These are phyloP conservation scores for Zhuqinia jingwanae DNA, from an alignment of 2,888 invertebrate species.

Conservation along the genomic window DNA sequence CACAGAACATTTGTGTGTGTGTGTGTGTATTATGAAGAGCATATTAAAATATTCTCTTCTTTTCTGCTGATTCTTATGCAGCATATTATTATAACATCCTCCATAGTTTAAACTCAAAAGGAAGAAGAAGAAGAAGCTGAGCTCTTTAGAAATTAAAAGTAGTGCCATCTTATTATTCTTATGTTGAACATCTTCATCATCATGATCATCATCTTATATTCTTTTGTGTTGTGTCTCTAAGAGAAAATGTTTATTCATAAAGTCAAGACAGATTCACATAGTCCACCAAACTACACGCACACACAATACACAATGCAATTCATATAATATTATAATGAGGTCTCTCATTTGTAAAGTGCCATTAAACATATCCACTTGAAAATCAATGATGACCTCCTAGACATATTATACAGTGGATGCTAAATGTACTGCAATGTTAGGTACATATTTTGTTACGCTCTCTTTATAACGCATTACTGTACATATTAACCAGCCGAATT, in stretches of 20 bases:
- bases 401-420: constrained; percentile 23
- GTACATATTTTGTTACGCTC: not conserved
- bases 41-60: no score
- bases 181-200: not conserved
- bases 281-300: not conserved
- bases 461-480: not conserved
- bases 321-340: constrained; percentile 45
- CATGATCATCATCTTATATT: not conserved
- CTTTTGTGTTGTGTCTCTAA: constrained; percentile 15
- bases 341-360: constrained; percentile 64
- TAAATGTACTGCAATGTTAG: constrained; percentile 36
- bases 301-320: constrained; percentile 7
- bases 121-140: no score
- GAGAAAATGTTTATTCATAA: constrained; percentile 68
- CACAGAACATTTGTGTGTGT: not conserved
- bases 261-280: not conserved
- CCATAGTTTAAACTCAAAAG: no score
- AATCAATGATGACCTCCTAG: constrained; percentile 64
- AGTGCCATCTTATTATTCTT: not conserved
- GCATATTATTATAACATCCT: not conserved
- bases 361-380: constrained; percentile 67
- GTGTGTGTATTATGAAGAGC: not conserved
- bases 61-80: not conserved
- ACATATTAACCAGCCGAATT: constrained; percentile 4
- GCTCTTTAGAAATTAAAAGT: no score